Conservation (phyloP, 2,113 vertebrate species). For the Microcebus jonahi region DNA sequence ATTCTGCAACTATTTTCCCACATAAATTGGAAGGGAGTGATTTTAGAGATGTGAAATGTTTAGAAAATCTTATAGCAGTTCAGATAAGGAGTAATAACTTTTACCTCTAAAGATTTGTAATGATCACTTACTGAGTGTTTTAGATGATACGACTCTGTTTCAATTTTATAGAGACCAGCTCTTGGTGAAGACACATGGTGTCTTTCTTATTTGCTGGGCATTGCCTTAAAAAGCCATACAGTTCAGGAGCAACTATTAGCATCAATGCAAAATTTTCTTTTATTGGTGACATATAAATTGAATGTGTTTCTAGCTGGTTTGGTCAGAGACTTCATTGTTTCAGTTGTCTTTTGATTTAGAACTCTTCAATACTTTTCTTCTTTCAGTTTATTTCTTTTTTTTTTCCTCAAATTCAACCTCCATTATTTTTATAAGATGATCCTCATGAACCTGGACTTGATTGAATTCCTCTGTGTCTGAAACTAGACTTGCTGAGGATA, state of each 20-base stretch:
- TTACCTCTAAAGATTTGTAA: not conserved
- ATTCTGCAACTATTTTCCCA: not conserved
- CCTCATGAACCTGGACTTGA: constrained; percentile 29
- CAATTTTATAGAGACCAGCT: not conserved
- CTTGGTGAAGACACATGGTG: not conserved
- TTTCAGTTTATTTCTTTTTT: not conserved
- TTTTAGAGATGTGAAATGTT: not conserved
- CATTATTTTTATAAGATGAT: constrained; percentile 49
- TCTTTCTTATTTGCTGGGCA: not conserved
- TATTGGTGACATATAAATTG: not conserved
- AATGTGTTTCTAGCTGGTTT: not conserved
- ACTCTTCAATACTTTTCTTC: not conserved
- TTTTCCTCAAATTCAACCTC: constrained; percentile 10
- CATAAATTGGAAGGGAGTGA: not conserved
- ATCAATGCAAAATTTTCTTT: not conserved
- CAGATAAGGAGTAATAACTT: not conserved
- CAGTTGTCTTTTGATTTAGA: not conserved
- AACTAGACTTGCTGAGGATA: not conserved
- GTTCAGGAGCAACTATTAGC: not conserved
- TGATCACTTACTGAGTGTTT: not conserved
- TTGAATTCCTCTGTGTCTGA: constrained; percentile 54
- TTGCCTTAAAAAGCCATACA: not conserved
- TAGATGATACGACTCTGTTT: not conserved
- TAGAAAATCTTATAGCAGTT: not conserved
- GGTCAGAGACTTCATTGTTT: not conserved